Conservation (phyloP, 2,113 vertebrate species). For the Dicaeum eximium region DNA sequence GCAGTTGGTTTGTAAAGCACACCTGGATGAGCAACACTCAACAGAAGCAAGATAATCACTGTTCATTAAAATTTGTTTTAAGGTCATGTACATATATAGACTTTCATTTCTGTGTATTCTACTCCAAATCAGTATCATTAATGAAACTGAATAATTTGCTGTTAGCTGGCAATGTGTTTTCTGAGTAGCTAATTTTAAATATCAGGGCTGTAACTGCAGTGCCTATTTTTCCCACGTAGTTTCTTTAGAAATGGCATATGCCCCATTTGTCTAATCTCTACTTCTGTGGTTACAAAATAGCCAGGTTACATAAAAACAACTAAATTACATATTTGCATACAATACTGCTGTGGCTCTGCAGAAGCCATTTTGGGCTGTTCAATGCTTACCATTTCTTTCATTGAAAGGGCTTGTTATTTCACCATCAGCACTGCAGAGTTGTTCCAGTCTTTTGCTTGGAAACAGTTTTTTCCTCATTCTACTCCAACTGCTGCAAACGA, state of each 20-base stretch:
- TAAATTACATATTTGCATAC: constrained; percentile 61
- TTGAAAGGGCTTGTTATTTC: constrained; percentile 39
- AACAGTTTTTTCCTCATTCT: constrained; percentile 8
- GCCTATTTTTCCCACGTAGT: background rate
- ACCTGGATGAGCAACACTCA: background rate
- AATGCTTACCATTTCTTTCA: background rate
- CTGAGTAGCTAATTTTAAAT: background rate
- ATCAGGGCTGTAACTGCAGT: background rate
- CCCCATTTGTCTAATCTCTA: constrained; percentile 28
- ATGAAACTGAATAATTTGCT: constrained; percentile 23
- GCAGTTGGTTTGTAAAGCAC: background rate
- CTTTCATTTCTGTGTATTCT: background rate
- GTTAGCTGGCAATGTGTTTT: background rate
- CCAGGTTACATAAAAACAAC: constrained; percentile 43
- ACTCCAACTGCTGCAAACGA: background rate
- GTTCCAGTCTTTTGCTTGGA: constrained; percentile 1
- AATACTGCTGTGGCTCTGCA: constrained; percentile 45
- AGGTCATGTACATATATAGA: background rate
- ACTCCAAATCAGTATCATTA: constrained; percentile 17
- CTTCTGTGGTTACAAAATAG: constrained; percentile 43
- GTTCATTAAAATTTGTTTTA: background rate
- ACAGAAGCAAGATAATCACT: background rate
- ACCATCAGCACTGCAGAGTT: constrained; percentile 5
- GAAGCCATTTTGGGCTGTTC: constrained; percentile 52
- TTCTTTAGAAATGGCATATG: constrained; percentile 29